Evolutionary conservation across 2,888 invertebrate genomes (phyloP), one percentile per base, ranked within the genome.

Genomic region (Aleiodes leptofemur): DNA sequence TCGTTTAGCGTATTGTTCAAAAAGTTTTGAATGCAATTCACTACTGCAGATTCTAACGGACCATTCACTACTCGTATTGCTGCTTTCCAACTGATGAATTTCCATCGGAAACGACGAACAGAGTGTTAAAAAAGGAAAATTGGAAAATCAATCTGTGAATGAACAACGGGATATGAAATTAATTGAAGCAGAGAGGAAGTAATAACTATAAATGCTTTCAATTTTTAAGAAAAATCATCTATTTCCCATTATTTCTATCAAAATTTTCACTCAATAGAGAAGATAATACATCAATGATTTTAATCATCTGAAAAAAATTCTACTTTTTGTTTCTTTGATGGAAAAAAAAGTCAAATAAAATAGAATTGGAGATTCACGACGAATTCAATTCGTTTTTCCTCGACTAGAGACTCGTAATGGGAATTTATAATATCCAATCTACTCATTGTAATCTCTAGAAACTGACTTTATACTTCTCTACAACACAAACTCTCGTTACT

Each of bases 1-100:
- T 23, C 72, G 43, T 59, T 43, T 53, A 31, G 43, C 55, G 23
- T 23, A 68, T 68, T 68, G 68, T 68, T 51, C 68, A 3, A 68
- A 31, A 51, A 51, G 31, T 50, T 16, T 34, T 51, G 8, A 68
- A 68, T 68, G 50, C 51, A 51, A 51, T 51, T 31, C 31, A 29
- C 50, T 3, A 31, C 3, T 29, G 13, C 31, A 14, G 4, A 11
- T 53, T 11, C 68, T n/a, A 29, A 68, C 51, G 53, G 50, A 51
- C 31, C 31, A 68, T 68, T 68, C 51, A 50, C 5, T 51, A 50
- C 51, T 14, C 31, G 14, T 31, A 68, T 68, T 16, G 64, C 64
- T 16, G 38, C 64, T 43, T 64, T 64, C 48, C 48, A 43, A 7
- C 23, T 16, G 48, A 23, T 11, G 16, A 43, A 48, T 64, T 23